Base-by-base conservation (phyloP, 2,888 invertebrate species). In the Eupsilia transversa region DNA sequence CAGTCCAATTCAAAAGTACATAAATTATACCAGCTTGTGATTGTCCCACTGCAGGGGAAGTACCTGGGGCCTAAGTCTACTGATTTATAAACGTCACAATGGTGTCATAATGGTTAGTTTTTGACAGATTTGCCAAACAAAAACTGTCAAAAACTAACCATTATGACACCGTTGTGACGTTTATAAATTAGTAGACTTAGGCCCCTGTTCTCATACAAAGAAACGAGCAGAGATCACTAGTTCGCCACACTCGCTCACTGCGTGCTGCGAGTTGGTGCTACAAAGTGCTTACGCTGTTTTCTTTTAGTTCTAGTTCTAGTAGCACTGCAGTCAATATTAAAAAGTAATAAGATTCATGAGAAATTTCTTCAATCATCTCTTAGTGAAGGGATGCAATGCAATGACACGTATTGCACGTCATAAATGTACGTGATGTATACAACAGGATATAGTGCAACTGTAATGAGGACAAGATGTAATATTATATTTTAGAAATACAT, bases 351-450 rank as follows among this genome's bases (percentile, higher is more conserved):
- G 57, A 35, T 20, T 52, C 3, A n/a, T 52, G 43, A n/a, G 14
- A 60, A 14, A 9, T 38, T 49, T 43, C n/a, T 64, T 79, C 30
- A 38, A 9, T 38, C 9, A 38, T 38, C 10, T 38, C 38, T 38
- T 38, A 38, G 38, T 9, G 38, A 38, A 38, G 9, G 9, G 1
- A 14, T 41, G 74, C 41, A 69, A 23, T 27, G 49, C 6, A 27
- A 23, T 20, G 70, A 20, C 49, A 59, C 14, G 30, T 52, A 52
- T 46, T 5, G 35, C 35, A 43, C n/a, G 43, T 38, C 59, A n/a
- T 35, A 7, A 1, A 7, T 5, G 30, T 43, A 79, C 72, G 75
- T 79, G 72, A 54, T 52, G 7, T n/a, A 49, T 20, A 4, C 27
- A 23, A 20, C 6, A 33, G 1, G 14, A 67, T 35, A 57, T 38